phyloP scores from a whole-genome alignment of 2,888 invertebrate genomes.

The Lithophane leautieri region DNA sequence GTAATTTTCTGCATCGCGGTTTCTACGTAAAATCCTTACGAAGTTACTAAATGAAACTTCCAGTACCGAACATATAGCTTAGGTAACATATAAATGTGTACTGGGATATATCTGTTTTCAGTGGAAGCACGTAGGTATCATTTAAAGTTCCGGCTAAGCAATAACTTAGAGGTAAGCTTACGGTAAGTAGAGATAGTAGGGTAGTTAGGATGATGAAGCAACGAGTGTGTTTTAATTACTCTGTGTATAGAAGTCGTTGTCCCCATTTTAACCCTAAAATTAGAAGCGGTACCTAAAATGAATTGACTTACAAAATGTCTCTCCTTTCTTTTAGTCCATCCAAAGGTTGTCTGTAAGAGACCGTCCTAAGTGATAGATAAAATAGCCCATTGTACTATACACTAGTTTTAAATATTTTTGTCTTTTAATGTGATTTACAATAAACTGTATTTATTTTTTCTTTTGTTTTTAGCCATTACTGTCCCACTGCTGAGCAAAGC shows the following conservation, averaged over 20 bases:
- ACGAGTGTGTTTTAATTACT: conserved; percentile 6
- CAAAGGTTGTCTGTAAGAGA: neutral
- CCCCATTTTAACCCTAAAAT: neutral
- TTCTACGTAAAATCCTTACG: neutral
- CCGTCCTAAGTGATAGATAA: no score
- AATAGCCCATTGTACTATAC: neutral
- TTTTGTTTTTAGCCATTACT: no score
- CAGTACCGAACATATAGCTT: conserved; percentile 1
- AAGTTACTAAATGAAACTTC: conserved; percentile 40
- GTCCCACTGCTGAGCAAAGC: no score
- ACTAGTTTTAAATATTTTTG: neutral
- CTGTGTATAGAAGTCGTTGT: neutral
- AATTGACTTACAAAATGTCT: neutral
- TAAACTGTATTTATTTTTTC: neutral
- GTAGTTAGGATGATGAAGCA: neutral
- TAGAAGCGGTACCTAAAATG: neutral
- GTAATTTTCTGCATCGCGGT: neutral
- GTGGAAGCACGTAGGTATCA: conserved; percentile 35
- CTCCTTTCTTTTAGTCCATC: no score
- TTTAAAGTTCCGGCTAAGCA: conserved; percentile 42
- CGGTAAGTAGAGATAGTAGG: conserved; percentile 10
- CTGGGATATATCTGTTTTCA: neutral
- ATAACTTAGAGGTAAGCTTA: conserved; percentile 42
- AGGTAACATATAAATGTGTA: neutral
- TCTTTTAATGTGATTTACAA: neutral